Base-by-base conservation (phyloP, 1,140 invertebrate species). In the Trichonephila clavata region DNA sequence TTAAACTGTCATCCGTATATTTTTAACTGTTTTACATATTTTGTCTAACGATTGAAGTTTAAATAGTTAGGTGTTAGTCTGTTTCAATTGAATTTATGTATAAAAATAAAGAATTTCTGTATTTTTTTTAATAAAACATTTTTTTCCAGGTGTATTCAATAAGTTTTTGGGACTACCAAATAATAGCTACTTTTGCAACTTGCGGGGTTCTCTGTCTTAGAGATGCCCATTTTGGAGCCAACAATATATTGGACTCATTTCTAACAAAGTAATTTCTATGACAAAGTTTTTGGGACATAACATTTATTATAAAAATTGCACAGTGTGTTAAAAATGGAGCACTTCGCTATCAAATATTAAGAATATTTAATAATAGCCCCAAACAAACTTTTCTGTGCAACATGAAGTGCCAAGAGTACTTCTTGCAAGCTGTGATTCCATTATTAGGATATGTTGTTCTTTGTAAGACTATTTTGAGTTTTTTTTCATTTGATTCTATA, bases 221-320 rank as follows among this genome's bases (percentile, higher is more conserved):
- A 90, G 50, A 24, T 60, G 50, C 71, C 68, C 68, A 24, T 90
- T 77, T 77, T 86, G 83, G 81, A 92, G 91, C 91, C 81, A 86
- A 86, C 91, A 91, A n/a, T 32, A 18, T 60, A 86, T 92, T 92
- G 83, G 83, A 92, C 91, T 92, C 91, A 92, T 92, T 92, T 92
- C 91, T 92, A 86, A 86, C 91, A 92, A 92, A 92, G 81, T 68
- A 92, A 92, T 86, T 92, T 92, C 81, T 92, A 92, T 92, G 90
- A 84, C 77, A 86, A 92, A 91, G 77, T 90, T 92, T 92, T 92
- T 92, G 90, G 83, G 43, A 86, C 63, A 90, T 77, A 57, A 90
- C 65, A 61, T 90, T 90, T 90, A 90, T 81, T 27, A 89, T 65
- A 89, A 89, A 89, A 90, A 90, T 27, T 63, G 86, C 86, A 90